Base-by-base conservation (phyloP, 2,113 vertebrate species). In the Pseudorasbora parva region DNA sequence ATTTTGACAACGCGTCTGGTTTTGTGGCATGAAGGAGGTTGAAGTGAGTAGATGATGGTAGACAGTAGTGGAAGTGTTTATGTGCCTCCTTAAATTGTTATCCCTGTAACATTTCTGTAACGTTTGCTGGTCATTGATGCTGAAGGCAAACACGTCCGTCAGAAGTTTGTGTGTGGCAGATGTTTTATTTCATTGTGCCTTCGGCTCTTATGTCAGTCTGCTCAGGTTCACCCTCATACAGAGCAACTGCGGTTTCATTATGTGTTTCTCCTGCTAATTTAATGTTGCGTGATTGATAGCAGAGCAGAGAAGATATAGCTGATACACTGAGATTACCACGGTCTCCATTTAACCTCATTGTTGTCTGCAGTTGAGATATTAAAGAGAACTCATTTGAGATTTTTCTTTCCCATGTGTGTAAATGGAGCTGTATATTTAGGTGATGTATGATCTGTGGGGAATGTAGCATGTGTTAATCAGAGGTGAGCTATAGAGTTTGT, bases 401-500 rank as follows among this genome's bases (percentile, higher is more conserved):
- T 21, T 54, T 5, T 51, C 11, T 30, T 74, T 27, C 72, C 15
- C 37, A 8, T 41, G 76, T 62, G 33, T 78, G 75, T 78, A 47
- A 43, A 78, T 64, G 21, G 41, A 33, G 57, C 37, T 47, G 41
- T 45, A 37, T 14, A 21, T 56, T 12, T 43, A 59, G 19, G 33
- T 74, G 45, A 30, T 4, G 8, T 30, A 45, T 4, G 9, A 2
- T 78, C 56, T 8, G 2, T 60, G 25, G 56, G 76, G 56, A 78
- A 45, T 47, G 69, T 11, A 21, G 77, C 10, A 0, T 49, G 78
- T 51, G 43, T 56, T 81, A 69, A 69, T 69, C 7, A 56, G 62
- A 69, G 78, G 71, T 57, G 80, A 57, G 62, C 75, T 66, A 11
- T 47, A 33, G 73, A 49, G 69, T 57, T 47, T 87, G 69, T 82